Base-by-base conservation (phyloP, 2,113 vertebrate species). In the Microcebus griseorufus region DNA sequence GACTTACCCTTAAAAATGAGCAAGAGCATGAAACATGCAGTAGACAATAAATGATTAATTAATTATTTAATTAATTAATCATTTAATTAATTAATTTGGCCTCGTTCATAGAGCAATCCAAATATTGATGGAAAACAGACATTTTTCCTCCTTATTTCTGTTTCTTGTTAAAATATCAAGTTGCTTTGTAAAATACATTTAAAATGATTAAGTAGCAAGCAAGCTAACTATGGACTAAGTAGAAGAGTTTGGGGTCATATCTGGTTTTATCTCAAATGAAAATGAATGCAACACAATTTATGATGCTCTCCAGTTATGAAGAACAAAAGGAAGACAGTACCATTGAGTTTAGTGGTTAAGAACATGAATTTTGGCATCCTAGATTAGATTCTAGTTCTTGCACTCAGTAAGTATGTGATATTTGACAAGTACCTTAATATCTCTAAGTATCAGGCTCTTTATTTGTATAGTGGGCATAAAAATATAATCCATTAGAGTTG, bases 1-100 rank as follows among this genome's bases (percentile, higher is more conserved):
- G 42, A 51, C 13, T 51, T 70, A 34, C n/a, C 34, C 48, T 73
- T 58, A 42, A 88, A 95, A 70, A 45, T 4, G 25, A 22, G 65
- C 70, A 75, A 51, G 42, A 93, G 37, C 42, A 85, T 9, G 3
- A 87, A 69, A 69, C 32, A 80, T 51, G 48, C 16, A 8, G 20
- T 48, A 51, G 39, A 93, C 29, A 72, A 72, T 45, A 80, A 94
- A 51, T 81, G 72, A 51, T 93, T 95, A 80, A 72, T 96, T 91
- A 88, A 94, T 85, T 91, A n/a, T n/a, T n/a, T n/a, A n/a, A n/a
- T n/a, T n/a, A n/a, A n/a, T n/a, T n/a, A n/a, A n/a, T n/a, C n/a
- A n/a, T n/a, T n/a, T 93, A 70, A 51, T 93, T 95, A 80, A 72
- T 96, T 91, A 88, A 94, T 85, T 91, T 93, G 79, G 53, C 82